These are phyloP conservation scores for Chamaea fasciata DNA, from an alignment of 2,113 vertebrate genomes.

Conservation along the genomic window DNA sequence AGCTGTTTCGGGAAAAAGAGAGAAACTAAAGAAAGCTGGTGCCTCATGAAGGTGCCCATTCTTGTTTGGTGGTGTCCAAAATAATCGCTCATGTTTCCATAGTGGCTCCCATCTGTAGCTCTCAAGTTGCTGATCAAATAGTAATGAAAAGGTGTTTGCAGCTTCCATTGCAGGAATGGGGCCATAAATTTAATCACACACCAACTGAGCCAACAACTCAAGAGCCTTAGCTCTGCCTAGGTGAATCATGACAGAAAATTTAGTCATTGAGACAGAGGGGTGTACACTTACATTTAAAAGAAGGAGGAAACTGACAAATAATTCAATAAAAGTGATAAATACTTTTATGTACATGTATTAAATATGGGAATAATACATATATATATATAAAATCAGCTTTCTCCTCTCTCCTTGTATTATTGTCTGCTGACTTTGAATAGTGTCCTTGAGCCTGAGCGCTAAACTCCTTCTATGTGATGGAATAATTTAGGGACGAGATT, in stretches of 20 bases:
- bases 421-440: background rate
- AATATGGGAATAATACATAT: background rate
- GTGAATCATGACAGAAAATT: background rate
- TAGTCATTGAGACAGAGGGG: background rate
- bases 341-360: background rate
- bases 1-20: background rate
- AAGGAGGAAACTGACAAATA: background rate
- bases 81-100: background rate
- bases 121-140: constrained; percentile 22
- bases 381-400: background rate
- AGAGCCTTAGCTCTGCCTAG: background rate
- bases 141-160: constrained; percentile 27
- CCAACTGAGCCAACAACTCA: background rate
- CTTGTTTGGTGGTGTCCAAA: background rate
- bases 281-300: background rate
- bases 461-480: background rate
- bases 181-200: background rate
- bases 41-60: background rate
- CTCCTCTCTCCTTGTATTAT: background rate
- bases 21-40: background rate
- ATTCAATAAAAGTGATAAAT: background rate
- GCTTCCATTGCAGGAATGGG: background rate
- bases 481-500: background rate
- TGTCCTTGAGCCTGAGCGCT: background rate
- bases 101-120: background rate